Base-by-base conservation (phyloP, 2,888 invertebrate genomes). In the Apodemia duryi region DNA sequence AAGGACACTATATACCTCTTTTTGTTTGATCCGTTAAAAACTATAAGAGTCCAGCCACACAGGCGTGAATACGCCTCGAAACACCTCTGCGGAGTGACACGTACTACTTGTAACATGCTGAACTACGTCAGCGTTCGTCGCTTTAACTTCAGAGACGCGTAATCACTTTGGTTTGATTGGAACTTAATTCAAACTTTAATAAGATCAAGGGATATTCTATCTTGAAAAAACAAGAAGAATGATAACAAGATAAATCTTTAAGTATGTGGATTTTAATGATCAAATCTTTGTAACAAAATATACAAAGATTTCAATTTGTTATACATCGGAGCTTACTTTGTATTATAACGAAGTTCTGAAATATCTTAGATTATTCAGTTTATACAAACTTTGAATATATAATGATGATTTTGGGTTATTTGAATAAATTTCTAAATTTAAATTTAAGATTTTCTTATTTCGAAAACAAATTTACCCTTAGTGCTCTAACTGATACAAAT, bases 341-440 rank as follows among this genome's bases (percentile, higher is more conserved):
- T 46, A 46, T 46, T n/a, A 46, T 46, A 46, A 46, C 46, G 13
- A 46, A 46, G 46, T 46, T 46, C 13, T n/a, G 46, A 46, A 46
- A 46, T 46, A 46, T 46, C 46, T 46, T 46, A n/a, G 46, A 46
- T 46, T 46, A 46, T 46, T n/a, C 46, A 46, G 46, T 46, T 46
- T 13, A 46, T 46, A 46, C 46, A 46, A 46, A 46, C 46, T 46
- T 46, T 46, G 46, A 46, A 46, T 46, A 46, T n/a, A n/a, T 46
- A 46, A 46, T 46, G 46, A 46, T 46, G 46, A 13, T 46, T 46
- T 6, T 46, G 46, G 46, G 46, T 13, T 13, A 46, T n/a, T 46
- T 46, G 46, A 46, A 46, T 46, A 46, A 46, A 46, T 46, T 46
- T 46, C 46, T 46, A 46, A 2, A 46, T 46, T 46, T 46, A 46